Evolutionary conservation across 2,888 invertebrate species (phyloP), one percentile per base, ranked within the genome.

Genomic region (Caenorhabditis macrosperma): DNA sequence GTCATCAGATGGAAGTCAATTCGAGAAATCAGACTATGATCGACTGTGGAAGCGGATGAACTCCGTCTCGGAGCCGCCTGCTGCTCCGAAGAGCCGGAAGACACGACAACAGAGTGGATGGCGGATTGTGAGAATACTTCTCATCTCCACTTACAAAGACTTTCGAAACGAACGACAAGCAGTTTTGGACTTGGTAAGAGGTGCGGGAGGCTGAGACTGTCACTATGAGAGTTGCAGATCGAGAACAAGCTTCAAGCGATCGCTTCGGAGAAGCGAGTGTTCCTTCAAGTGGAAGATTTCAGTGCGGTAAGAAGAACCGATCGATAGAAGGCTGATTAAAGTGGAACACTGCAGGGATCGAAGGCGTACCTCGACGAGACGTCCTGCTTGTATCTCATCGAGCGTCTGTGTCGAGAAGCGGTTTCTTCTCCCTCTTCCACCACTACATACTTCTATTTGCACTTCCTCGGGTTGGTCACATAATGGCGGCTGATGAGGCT

Each of bases 251-350:
- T 82, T 22, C 81, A 82, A 44, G 61, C 78, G 33, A 28, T 75
- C 12, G 78, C 78, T 0, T 35, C 66, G 2, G 75, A 79, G 38
- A 79, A 76, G 44, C 52, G 50, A 35, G 38, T 79, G 38, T 59
- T 79, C 17, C 46, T 82, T n/a, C 82, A 82, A 68, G 50, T 84
- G n/a, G 84, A 84, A 48, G 82, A 84, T 57, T 82, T 84, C 48
- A 82, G 66, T 61, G 81, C 68, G 71, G 84, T 82, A 35, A 71
- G 68, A 60, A 35, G 28, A 60, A 20, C 33, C 17, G 26, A 41
- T 30, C 6, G 30, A 28, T 17, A 30, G 15, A 33, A 9, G 38
- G 38, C 48, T 46, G 61, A 41, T 61, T 33, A 38, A 52, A 28
- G 24, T 41, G 46, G 28, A 52, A 35, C 41, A 38, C 26, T 74